phyloP scores from a whole-genome alignment of 2,888 invertebrate genomes.

The Muschampia plurimacula region DNA sequence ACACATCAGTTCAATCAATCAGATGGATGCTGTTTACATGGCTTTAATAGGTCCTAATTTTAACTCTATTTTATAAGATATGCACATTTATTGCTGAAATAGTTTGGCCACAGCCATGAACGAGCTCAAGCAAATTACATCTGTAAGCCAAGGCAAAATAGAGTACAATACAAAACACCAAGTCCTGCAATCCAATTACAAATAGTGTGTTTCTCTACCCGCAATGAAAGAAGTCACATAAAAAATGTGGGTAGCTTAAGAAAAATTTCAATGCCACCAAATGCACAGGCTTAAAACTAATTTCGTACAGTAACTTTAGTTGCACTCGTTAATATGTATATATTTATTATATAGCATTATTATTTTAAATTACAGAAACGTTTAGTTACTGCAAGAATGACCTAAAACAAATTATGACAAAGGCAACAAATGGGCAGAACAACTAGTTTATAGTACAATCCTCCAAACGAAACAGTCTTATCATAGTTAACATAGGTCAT shows the following conservation, averaged over 20 bases:
- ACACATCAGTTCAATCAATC: background rate
- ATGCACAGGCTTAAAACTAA: constrained; percentile 48
- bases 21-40: background rate
- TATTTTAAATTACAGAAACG: constrained; percentile 28
- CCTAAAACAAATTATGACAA: background rate
- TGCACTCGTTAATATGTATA: constrained; percentile 63
- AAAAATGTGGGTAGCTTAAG: background rate
- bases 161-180: background rate
- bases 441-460: constrained; percentile 16
- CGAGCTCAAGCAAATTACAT: background rate
- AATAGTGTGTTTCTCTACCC: constrained; percentile 19
- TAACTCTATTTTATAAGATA: constrained; percentile 11
- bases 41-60: background rate
- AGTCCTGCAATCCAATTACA: background rate
- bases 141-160: background rate
- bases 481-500: constrained; percentile 30
- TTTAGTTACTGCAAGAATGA: constrained; percentile 8
- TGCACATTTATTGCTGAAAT: constrained; percentile 31
- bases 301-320: constrained; percentile 64
- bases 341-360: constrained; percentile 51
- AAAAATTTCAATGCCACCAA: constrained; percentile 44
- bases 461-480: constrained; percentile 39
- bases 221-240: constrained; percentile 1
- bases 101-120: constrained; percentile 1
- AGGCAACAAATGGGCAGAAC: constrained; percentile 26